phyloP scores from a whole-genome alignment of 2,888 invertebrate species.

The Blera fallax region DNA sequence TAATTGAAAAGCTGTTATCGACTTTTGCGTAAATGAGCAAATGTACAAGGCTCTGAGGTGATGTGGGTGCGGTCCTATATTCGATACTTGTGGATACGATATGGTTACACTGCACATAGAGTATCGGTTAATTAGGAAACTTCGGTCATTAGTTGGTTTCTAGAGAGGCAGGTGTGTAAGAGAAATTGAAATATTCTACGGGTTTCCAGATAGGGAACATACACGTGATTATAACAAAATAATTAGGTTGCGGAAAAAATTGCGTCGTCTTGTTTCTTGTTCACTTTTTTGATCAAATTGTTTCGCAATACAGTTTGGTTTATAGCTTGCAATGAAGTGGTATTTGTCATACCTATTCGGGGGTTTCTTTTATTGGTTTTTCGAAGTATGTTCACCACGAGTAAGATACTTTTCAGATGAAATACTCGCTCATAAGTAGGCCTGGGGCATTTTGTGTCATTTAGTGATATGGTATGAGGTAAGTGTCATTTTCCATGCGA shows the following conservation, averaged over 20 bases:
- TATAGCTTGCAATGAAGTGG: not conserved
- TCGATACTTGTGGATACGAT: not conserved
- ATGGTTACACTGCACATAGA: not conserved
- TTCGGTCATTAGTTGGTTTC: not conserved
- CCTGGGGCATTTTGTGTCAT: too few relatives aligned
- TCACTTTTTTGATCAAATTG: not conserved
- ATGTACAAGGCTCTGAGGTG: not conserved
- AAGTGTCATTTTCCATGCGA: too few relatives aligned
- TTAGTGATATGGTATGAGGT: too few relatives aligned
- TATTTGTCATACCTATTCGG: too few relatives aligned
- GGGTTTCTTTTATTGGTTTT: too few relatives aligned
- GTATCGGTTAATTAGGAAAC: slow-evolving; percentile 12
- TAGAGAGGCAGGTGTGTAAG: not conserved
- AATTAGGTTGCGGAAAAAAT: not conserved
- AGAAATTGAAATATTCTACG: not conserved
- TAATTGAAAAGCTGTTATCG: slow-evolving; percentile 45
- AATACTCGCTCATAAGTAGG: too few relatives aligned
- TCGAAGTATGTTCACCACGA: too few relatives aligned
- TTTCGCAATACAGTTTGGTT: not conserved
- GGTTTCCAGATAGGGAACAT: too few relatives aligned
- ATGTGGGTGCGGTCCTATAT: not conserved
- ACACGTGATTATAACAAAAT: not conserved
- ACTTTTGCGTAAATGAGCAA: slow-evolving; percentile 24
- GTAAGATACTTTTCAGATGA: too few relatives aligned
- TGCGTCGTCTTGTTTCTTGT: not conserved